Conservation (phyloP, 2,888 invertebrate species). For the Allolobophora icterica region DNA sequence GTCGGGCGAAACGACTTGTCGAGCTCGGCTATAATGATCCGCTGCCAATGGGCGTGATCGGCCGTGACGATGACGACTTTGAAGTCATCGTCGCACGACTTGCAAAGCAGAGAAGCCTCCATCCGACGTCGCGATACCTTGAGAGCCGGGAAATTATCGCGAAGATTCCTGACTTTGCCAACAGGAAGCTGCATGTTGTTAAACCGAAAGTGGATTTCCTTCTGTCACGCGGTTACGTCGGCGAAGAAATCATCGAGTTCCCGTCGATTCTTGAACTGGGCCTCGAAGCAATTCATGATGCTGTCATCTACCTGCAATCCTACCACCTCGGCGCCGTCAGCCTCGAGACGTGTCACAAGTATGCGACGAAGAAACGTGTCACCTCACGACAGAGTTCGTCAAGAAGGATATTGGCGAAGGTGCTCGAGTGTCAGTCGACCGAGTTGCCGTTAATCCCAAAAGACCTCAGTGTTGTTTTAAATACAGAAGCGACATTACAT, state of each 20-base stretch:
- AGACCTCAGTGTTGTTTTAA: neutral
- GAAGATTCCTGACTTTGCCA: neutral
- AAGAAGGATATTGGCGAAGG: neutral
- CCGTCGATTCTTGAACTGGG: conserved; percentile 3
- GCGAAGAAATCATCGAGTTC: conserved; percentile 19
- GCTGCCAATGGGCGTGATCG: conserved; percentile 30
- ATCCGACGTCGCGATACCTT: neutral
- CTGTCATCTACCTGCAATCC: conserved; percentile 19
- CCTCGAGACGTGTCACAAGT: conserved; percentile 22
- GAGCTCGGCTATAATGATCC: conserved; percentile 32
- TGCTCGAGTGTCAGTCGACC: neutral
- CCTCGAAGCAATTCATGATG: neutral
- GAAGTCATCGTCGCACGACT: conserved; percentile 22
- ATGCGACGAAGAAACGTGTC: neutral
- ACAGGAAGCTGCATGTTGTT: conserved; percentile 14
- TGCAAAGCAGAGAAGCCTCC: too few relatives aligned
- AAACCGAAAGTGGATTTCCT: conserved; percentile 36
- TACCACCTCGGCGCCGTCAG: conserved; percentile 20
- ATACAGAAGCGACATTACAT: neutral
- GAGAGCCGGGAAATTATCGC: neutral
- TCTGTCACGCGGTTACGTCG: conserved; percentile 26
- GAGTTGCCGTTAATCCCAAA: neutral
- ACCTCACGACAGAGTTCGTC: neutral
- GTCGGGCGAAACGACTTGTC: neutral
- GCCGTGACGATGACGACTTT: conserved; percentile 9